Base-by-base conservation (phyloP, 2,888 invertebrate species). In the Heteromurus nitidus region DNA sequence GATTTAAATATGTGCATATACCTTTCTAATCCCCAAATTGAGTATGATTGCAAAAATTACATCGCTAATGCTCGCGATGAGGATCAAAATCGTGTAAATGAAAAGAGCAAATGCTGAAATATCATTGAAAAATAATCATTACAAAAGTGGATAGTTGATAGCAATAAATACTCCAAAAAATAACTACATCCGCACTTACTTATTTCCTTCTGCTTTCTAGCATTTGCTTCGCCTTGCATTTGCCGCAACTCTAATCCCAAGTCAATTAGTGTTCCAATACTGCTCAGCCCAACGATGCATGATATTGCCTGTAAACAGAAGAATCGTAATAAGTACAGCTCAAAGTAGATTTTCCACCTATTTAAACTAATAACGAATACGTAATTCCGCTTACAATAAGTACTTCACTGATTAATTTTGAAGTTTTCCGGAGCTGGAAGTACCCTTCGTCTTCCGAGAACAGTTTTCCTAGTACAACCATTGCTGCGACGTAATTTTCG, bases 361-460 rank as follows among this genome's bases (percentile, higher is more conserved):
- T n/a, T n/a, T n/a, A n/a, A n/a, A n/a, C n/a, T n/a, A n/a, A 30
- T 55, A 31, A 47, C 13, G 18, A 7, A 18, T 30, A 20, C 30
- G 3, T 26, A 31, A 11, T 42, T n/a, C n/a, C 16, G 18, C 77
- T 58, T 67, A 82, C 82, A 58, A 82, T 75, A 55, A 80, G 62
- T 44, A 80, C 60, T 67, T 82, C 82, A 64, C 82, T 70, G 22
- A 82, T 64, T 42, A 79, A 55, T 36, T 80, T 82, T 0, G 79
- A 64, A 20, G 82, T n/a, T 31, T 24, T 69, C 16, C 82, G 42
- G 31, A 70, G 80, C 31, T 75, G 64, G 31, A 82, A 82, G 22
- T 82, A 82, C 53, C 80, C 82, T n/a, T 65, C 76, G 28, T 77
- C 77, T 18, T 42, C 36, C 2, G 77, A 77, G 31, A n/a, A n/a